Evolutionary conservation across 2,888 invertebrate species (phyloP).

Genomic region (Eudasyphora cyanicolor): DNA sequence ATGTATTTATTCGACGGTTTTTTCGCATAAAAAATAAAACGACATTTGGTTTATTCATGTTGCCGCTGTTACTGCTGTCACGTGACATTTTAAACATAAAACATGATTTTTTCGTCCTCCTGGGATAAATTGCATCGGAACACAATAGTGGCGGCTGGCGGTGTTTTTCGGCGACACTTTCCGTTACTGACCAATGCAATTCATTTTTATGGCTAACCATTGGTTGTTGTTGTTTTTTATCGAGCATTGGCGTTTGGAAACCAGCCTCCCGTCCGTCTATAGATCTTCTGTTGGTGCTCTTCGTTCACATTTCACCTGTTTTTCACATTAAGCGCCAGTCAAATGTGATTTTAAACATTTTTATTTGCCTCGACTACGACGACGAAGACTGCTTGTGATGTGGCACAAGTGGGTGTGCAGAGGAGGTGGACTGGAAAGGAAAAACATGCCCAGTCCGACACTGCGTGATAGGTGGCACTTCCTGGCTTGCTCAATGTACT

Average conservation of each 20-base stretch:
- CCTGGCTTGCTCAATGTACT: not conserved
- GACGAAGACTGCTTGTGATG: too few relatives aligned
- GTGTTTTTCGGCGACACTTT: constrained; percentile 18
- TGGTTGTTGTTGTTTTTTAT: not conserved
- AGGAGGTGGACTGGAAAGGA: not conserved
- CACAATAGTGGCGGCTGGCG: not conserved
- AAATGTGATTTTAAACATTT: constrained; percentile 35
- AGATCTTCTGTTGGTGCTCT: not conserved
- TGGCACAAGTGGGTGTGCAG: not conserved
- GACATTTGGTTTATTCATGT: constrained; percentile 48
- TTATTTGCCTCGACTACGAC: not conserved
- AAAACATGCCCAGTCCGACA: too few relatives aligned
- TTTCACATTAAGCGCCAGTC: constrained; percentile 47
- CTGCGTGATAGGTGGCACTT: not conserved
- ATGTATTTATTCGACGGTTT: not conserved
- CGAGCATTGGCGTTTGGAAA: not conserved
- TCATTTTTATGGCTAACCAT: constrained; percentile 7
- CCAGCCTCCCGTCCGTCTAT: not conserved
- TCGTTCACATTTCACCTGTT: constrained; percentile 45
- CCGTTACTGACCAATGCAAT: constrained; percentile 23
- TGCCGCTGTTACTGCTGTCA: constrained; percentile 32
- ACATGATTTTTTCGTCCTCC: constrained; percentile 37
- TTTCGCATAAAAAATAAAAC: not conserved
- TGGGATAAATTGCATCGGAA: not conserved
- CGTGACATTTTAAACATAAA: constrained; percentile 25